Percentiles rank a stretch among this genome's conserved stretches.
Evolutionary conservation across 2,113 vertebrate genomes (phyloP).

Genomic region (Otis tarda): DNA sequence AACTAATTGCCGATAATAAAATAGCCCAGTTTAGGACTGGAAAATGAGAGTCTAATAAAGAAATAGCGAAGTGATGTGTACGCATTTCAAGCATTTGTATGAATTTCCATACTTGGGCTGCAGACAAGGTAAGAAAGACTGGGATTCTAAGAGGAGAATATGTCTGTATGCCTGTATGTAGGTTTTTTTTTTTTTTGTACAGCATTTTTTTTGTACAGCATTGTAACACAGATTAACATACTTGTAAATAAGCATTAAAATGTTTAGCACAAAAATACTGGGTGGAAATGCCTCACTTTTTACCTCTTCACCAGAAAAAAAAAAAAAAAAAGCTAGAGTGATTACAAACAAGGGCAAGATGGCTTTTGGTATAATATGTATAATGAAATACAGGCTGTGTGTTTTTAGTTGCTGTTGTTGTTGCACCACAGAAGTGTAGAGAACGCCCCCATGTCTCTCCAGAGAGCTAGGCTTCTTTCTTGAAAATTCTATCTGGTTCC

Average conservation of each 20-base stretch:
- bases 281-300: not conserved
- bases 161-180: not conserved
- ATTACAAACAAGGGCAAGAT: not conserved
- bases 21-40: not conserved
- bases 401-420: not conserved
- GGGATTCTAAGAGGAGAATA: not conserved
- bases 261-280: not conserved
- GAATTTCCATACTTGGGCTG: not conserved
- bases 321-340: not conserved
- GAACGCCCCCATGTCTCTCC: not conserved
- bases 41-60: not conserved
- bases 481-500: not conserved
- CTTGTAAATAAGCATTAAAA: not conserved
- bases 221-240: not conserved
- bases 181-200: not conserved
- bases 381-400: not conserved
- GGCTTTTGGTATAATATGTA: not conserved
- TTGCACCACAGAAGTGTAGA: not conserved
- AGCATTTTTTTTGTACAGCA: not conserved
- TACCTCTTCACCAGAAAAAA: not conserved
- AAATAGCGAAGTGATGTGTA: not conserved
- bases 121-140: not conserved
- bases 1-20: not conserved
- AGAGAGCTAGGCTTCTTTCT: not conserved
- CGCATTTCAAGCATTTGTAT: not conserved